A percentile compares a stretch with the other conserved stretches of the same genome.
These are phyloP conservation scores for Polydrusus tereticollis DNA, from an alignment of 2,888 invertebrate species.

Conservation along the genomic window DNA sequence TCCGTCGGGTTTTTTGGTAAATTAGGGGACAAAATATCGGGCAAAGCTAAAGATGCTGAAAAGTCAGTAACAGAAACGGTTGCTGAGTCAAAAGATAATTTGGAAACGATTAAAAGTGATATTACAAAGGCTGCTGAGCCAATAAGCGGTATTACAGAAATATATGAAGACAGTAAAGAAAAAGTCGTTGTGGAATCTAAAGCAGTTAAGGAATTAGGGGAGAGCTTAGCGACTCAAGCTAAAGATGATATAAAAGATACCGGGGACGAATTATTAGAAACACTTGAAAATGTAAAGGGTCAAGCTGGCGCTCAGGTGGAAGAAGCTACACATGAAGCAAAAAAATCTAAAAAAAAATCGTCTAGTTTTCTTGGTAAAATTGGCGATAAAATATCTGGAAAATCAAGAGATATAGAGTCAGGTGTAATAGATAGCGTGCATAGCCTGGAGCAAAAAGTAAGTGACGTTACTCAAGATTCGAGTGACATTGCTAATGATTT, in stretches of 20 bases:
- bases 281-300: not conserved
- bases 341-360: conserved; percentile 42
- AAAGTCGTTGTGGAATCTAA: not conserved
- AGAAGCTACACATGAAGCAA: not conserved
- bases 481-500: not conserved
- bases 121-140: conserved; percentile 8
- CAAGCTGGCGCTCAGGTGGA: not conserved
- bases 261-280: not conserved
- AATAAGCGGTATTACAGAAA: not conserved
- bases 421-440: not conserved
- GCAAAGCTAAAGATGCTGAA: conserved; percentile 40
- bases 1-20: conserved; percentile 51
- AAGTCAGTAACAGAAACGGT: conserved; percentile 5
- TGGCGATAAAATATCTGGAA: conserved; percentile 48
- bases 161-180: not conserved
- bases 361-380: conserved; percentile 51
- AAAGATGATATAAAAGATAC: not conserved
- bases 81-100: conserved; percentile 14
- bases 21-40: conserved; percentile 46
- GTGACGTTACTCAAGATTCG: not conserved
- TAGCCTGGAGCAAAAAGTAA: not conserved
- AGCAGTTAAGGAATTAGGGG: not conserved
- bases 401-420: conserved; percentile 45
- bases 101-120: conserved; percentile 24
- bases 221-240: not conserved